These are phyloP conservation scores for Anguilla obscura DNA, from an alignment of 2,797 vertebrate genomes.

Conservation along the genomic window DNA sequence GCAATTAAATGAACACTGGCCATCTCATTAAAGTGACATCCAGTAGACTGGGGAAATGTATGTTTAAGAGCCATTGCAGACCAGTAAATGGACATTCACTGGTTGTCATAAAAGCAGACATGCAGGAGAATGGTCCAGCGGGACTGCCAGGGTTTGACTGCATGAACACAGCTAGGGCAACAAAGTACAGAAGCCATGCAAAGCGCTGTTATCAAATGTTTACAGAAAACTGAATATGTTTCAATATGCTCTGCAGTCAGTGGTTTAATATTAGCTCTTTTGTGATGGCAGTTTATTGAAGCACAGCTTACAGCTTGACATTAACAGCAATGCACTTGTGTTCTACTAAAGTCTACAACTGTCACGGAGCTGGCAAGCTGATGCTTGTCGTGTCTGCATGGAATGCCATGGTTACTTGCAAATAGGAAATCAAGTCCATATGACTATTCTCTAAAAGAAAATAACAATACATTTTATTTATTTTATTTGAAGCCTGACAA, in stretches of 20 bases:
- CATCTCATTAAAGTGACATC: background rate
- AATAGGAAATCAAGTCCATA: slow-evolving; percentile 46
- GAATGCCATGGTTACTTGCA: slow-evolving; percentile 7
- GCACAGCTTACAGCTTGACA: slow-evolving; percentile 7
- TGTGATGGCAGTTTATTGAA: slow-evolving; percentile 14
- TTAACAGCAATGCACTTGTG: slow-evolving; percentile 26
- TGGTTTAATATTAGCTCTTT: slow-evolving; percentile 13
- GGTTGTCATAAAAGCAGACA: background rate
- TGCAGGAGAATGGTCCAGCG: background rate
- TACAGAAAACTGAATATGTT: background rate
- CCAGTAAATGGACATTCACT: slow-evolving; percentile 1
- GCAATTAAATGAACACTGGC: background rate
- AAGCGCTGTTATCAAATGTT: background rate
- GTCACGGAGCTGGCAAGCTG: slow-evolving; percentile 19
- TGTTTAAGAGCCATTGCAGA: slow-evolving; percentile 2
- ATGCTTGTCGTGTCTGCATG: slow-evolving; percentile 28
- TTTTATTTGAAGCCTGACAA: slow-evolving; percentile 37
- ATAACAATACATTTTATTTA: slow-evolving; percentile 37
- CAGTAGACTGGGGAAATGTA: background rate
- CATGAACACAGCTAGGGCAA: background rate
- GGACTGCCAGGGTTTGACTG: slow-evolving; percentile 3
- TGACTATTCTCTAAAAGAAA: slow-evolving; percentile 38
- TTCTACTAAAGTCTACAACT: background rate
- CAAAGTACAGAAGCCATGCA: background rate
- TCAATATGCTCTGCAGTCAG: background rate